These are phyloP conservation scores for Labroides dimidiatus DNA, from an alignment of 2,797 vertebrate species.

Conservation along the genomic window DNA sequence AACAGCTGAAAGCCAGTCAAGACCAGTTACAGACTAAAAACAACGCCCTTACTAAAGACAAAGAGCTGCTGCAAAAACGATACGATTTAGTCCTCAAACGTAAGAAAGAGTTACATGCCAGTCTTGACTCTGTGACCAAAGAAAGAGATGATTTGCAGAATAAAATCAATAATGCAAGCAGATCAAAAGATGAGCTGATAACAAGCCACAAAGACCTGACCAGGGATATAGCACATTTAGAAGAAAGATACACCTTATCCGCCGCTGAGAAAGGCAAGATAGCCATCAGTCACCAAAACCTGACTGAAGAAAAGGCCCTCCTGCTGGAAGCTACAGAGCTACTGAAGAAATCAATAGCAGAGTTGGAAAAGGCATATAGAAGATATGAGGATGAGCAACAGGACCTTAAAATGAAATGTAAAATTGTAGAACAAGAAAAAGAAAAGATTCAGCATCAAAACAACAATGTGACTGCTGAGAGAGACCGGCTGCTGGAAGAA, in stretches of 20 bases:
- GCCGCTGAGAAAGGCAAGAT: slow-evolving; percentile 55
- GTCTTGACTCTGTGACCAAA: slow-evolving; percentile 4
- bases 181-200: slow-evolving; percentile 56
- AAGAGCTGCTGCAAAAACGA: slow-evolving; percentile 2
- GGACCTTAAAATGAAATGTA: slow-evolving; percentile 15
- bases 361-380: slow-evolving; percentile 9
- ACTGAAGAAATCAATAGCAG: slow-evolving; percentile 14
- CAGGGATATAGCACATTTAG: slow-evolving; percentile 47
- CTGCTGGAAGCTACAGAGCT: slow-evolving; percentile 31
- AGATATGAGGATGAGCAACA: slow-evolving; percentile 34
- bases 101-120: slow-evolving; percentile 37
- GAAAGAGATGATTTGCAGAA: slow-evolving; percentile 68
- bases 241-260: slow-evolving; percentile 47
- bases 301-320: slow-evolving; percentile 24
- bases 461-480: slow-evolving; percentile 58
- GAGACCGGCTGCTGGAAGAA: slow-evolving; percentile 25
- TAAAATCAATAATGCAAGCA: slow-evolving; percentile 59
- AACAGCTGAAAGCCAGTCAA: slow-evolving; percentile 24
- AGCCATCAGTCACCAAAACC: slow-evolving; percentile 42
- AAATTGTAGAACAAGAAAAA: slow-evolving; percentile 25
- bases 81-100: slow-evolving; percentile 1
- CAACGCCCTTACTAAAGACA: slow-evolving; percentile 12
- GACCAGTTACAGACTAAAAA: slow-evolving; percentile 21
- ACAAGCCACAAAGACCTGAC: slow-evolving; percentile 49
- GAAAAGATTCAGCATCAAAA: slow-evolving; percentile 26